Evolutionary conservation across 1,140 invertebrate species (phyloP), one percentile per base, ranked within the genome.

Genomic region (Ericerus pela): DNA sequence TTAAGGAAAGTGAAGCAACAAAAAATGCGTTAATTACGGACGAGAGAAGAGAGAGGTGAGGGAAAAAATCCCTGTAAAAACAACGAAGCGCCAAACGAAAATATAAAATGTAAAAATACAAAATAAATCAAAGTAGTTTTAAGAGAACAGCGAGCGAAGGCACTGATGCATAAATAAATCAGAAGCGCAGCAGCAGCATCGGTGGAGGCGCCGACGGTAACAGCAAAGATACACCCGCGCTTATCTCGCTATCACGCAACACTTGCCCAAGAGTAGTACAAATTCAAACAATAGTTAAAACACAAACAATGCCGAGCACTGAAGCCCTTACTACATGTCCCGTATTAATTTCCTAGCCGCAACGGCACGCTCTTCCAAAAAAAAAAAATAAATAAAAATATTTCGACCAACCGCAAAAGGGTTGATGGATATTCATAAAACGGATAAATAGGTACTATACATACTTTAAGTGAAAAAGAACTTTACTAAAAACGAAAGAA

Each of bases 301-400:
- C 26, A 16, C 41, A 47, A 47, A 47, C 41, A 47, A 47, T 47
- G 26, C 10, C 10, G 41, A 47, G 20, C 5, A 18, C 10, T 24
- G 8, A 24, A 5, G 5, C 37, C n/a, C n/a, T n/a, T n/a, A n/a
- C n/a, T n/a, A n/a, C 14, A n/a, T 38, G 20, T 38, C 36, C 41
- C 41, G 20, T 47, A 24, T 47, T 47, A 47, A 47, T 47, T 47
- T 47, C 41, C 41, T 41, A 18, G n/a, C n/a, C n/a, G n/a, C n/a
- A n/a, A n/a, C n/a, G n/a, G n/a, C n/a, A n/a, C n/a, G n/a, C n/a
- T n/a, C n/a, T n/a, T n/a, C n/a, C n/a, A n/a, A n/a, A n/a, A n/a
- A n/a, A n/a, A n/a, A n/a, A n/a, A n/a, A n/a, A n/a, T n/a, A n/a
- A n/a, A n/a, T n/a, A n/a, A n/a, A n/a, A n/a, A n/a, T n/a, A n/a